Evolutionary conservation across 2,113 vertebrate species (phyloP).

Genomic region (Piliocolobus tephrosceles): DNA sequence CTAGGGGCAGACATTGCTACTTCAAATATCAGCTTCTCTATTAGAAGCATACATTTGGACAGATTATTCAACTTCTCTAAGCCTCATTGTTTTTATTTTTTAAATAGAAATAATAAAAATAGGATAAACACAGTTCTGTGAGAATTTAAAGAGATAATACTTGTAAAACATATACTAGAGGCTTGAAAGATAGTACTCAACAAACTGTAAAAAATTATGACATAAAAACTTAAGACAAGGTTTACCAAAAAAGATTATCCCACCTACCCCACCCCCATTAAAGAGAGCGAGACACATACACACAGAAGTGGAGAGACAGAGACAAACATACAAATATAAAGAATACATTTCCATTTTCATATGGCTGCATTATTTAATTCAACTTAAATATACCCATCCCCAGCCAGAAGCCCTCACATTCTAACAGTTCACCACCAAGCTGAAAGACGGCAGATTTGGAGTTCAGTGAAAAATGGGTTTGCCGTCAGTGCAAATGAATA

Average conservation of each 20-base stretch:
- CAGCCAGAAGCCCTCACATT: background rate
- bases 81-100: background rate
- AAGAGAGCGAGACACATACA: background rate
- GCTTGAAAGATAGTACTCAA: background rate
- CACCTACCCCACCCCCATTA: rapidly evolving
- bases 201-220: background rate
- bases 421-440: background rate
- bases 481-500: conserved; percentile 47
- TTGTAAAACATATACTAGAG: background rate
- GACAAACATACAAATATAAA: background rate
- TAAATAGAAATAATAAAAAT: background rate
- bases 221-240: background rate
- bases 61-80: background rate
- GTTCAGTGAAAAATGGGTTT: conserved; percentile 4
- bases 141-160: background rate
- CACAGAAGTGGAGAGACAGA: background rate
- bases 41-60: background rate
- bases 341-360: background rate
- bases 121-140: background rate
- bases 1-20: background rate
- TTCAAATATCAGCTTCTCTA: background rate
- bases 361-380: background rate
- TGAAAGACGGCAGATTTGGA: background rate
- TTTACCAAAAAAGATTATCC: background rate
- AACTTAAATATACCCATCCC: background rate